These are phyloP conservation scores for Corapipo altera DNA, from an alignment of 2,113 vertebrate genomes.

Conservation along the genomic window DNA sequence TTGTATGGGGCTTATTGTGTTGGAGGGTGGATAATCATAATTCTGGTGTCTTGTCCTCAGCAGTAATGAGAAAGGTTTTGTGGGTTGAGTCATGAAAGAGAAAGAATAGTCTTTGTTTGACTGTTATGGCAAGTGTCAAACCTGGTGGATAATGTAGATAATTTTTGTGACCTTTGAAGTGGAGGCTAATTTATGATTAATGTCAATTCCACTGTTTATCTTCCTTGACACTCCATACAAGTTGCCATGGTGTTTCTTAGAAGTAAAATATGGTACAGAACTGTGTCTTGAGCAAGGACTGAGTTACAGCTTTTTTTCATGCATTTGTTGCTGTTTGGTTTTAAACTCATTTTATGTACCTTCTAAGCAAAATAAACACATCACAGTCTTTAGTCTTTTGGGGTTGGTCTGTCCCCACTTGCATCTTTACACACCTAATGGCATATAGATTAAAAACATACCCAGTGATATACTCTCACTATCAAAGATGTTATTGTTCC, in stretches of 20 bases:
- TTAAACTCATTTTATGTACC: not conserved
- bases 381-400: not conserved
- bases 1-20: not conserved
- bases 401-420: not conserved
- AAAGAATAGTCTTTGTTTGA: not conserved
- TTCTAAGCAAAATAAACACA: not conserved
- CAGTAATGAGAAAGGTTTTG: not conserved
- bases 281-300: not conserved
- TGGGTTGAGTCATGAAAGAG: not conserved
- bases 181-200: not conserved
- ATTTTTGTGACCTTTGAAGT: not conserved
- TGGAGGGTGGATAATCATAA: not conserved
- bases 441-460: not conserved
- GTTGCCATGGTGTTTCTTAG: not conserved
- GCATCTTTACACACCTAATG: not conserved
- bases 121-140: not conserved
- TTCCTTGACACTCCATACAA: not conserved
- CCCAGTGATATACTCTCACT: not conserved
- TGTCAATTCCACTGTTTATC: not conserved
- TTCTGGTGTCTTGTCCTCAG: not conserved
- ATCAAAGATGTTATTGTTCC: not conserved
- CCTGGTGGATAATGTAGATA: not conserved
- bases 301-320: not conserved
- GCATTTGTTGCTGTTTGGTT: not conserved
- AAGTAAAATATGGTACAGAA: not conserved